phyloP scores from a whole-genome alignment of 2,888 invertebrate genomes.

The Hirtodrosophila cameraria region DNA sequence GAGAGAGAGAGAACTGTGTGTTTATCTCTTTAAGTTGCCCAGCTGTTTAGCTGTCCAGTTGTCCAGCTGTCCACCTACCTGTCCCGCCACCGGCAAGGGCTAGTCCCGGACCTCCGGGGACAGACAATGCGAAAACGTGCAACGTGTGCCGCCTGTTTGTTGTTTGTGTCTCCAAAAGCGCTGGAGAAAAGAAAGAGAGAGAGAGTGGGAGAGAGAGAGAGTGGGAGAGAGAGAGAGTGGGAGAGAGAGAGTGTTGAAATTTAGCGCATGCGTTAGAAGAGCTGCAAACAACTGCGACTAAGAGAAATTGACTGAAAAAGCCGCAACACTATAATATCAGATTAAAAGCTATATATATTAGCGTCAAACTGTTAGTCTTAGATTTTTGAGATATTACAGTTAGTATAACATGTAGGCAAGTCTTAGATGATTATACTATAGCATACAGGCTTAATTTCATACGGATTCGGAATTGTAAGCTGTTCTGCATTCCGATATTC shows the following conservation, averaged over 20 bases:
- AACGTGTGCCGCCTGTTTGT: conserved; percentile 37
- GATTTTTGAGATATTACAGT: no score
- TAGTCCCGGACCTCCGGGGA: conserved; percentile 52
- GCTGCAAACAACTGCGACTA: not conserved
- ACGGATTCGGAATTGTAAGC: no score
- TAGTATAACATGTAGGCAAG: no score
- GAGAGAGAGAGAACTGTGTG: conserved; percentile 5
- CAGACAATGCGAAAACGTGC: conserved; percentile 58
- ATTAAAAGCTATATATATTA: not conserved
- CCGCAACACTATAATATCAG: not conserved
- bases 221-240: not conserved
- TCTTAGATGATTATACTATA: no score
- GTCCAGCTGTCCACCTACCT: conserved; percentile 20
- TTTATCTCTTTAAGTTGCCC: conserved; percentile 48
- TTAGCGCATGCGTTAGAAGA: conserved; percentile 22
- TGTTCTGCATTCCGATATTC: no score
- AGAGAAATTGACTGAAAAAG: conserved; percentile 15
- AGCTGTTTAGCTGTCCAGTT: conserved; percentile 51
- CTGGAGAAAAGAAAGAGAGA: not conserved
- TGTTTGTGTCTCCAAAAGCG: conserved; percentile 41
- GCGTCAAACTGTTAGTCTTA: no score
- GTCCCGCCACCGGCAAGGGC: conserved; percentile 65
- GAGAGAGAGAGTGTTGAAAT: not conserved
- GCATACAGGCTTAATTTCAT: no score
- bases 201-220: not conserved